Percentiles rank a stretch among this genome's conserved stretches.
Evolutionary conservation across 2,888 invertebrate genomes (phyloP).

Genomic region (Microctonus aethiopoides): DNA sequence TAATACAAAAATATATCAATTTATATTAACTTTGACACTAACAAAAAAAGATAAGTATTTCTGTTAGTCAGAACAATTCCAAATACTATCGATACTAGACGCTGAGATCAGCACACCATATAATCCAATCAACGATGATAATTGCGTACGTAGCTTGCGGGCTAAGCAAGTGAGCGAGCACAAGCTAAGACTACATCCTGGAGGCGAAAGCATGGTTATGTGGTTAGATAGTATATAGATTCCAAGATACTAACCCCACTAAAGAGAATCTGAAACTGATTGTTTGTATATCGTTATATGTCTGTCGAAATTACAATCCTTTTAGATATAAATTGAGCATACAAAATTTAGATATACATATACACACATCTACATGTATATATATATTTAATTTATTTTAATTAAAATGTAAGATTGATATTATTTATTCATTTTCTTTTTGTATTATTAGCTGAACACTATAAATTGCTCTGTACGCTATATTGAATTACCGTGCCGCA

Average conservation of each 20-base stretch:
- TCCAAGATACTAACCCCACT: conserved; percentile 26
- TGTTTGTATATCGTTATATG: background rate
- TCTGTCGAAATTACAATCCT: conserved; percentile 11
- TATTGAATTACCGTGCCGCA: conserved; percentile 27
- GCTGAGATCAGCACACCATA: conserved; percentile 61
- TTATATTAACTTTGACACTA: background rate
- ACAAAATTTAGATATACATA: background rate
- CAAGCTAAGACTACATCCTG: conserved; percentile 33
- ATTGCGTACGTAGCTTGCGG: conserved; percentile 63
- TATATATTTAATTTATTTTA: background rate
- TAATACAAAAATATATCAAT: too few relatives aligned
- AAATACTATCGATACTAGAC: conserved; percentile 4
- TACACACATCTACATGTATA: background rate
- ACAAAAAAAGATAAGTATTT: background rate
- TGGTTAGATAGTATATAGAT: conserved; percentile 21
- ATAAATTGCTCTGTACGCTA: conserved; percentile 7
- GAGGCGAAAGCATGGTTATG: conserved; percentile 22
- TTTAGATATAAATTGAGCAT: background rate
- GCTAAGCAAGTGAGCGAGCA: conserved; percentile 31
- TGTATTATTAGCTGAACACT: conserved; percentile 1
- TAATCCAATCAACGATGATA: conserved; percentile 64
- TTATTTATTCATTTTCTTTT: background rate
- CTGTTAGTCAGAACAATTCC: background rate
- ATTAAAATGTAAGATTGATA: conserved; percentile 5
- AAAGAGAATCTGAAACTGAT: conserved; percentile 1